Evolutionary conservation across 2,797 vertebrate genomes (phyloP), one percentile per base, ranked within the genome.

Genomic region (Margarornis squamiger): DNA sequence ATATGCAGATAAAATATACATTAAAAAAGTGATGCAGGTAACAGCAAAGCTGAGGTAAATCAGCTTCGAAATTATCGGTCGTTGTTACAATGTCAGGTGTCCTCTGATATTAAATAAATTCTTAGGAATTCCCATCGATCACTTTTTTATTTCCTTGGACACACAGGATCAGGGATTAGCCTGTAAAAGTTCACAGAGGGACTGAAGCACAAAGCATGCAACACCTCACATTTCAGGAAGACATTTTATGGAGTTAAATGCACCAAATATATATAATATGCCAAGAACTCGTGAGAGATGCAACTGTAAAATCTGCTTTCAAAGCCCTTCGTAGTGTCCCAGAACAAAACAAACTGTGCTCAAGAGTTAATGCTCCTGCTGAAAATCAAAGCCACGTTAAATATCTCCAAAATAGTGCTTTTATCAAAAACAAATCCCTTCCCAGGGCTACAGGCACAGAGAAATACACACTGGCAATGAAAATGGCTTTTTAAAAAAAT

Each of bases 371-470:
- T 1, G 58, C 41, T 86, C 24, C 81, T 73, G 72, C 55, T 74
- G 75, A 43, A 88, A 86, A 66, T 7, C 7, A 8, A 62, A 63
- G 36, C 10, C 67, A 38, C 1, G 18, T 39, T 26, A 32, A 94
- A 36, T 7, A 34, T 2, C 66, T 27, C 63, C 58, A 22, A 88
- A 66, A 73, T 0, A 30, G 30, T 0, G 21, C 1, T 46, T 59
- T 1, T 27, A 36, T 12, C 34, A 29, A 21, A 76, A 81, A 3
- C 24, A 24, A 26, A 48, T 7, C 48, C 36, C 15, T 61, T 24
- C 15, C 8, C 22, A 15, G n/a, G 46, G 70, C 22, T 49, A 14
- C 29, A 18, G 32, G 59, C 7, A 14, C 51, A 59, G 61, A 76
- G 48, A 24, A 46, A 52, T 0, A 43, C 21, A n/a, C 19, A 21